Evolutionary conservation across 2,888 invertebrate species (phyloP).

Genomic region (Eustalomyia histrio): DNA sequence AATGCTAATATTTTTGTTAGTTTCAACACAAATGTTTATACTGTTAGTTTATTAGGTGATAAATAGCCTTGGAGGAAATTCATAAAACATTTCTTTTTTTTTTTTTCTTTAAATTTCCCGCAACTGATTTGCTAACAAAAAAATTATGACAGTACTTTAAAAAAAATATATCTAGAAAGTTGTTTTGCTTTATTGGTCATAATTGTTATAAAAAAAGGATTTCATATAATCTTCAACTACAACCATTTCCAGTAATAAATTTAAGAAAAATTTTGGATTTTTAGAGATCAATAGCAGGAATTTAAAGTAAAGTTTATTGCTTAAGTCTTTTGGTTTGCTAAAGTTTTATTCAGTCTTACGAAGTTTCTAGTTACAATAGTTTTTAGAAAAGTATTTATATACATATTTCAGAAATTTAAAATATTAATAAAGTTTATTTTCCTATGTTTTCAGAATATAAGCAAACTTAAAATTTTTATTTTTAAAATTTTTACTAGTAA

Average conservation of each 20-base stretch:
- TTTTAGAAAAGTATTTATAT: too few species aligned
- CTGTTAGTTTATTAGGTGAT: constrained; percentile 62
- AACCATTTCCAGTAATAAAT: too few species aligned
- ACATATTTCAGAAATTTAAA: too few species aligned
- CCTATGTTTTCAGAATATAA: too few species aligned
- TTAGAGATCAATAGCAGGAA: too few species aligned
- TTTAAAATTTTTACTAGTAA: too few species aligned
- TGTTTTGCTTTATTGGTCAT: background rate
- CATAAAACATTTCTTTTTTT: constrained; percentile 14
- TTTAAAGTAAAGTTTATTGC: background rate
- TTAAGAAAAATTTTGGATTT: too few species aligned
- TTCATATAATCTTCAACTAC: too few species aligned
- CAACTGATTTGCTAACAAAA: constrained; percentile 35
- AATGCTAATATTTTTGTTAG: constrained; percentile 30
- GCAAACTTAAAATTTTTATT: too few species aligned
- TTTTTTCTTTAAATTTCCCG: constrained; percentile 34
- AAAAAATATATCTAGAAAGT: background rate
- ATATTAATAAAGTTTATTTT: too few species aligned
- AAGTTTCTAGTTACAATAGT: too few species aligned
- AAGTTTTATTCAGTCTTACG: background rate
- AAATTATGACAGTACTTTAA: constrained; percentile 31
- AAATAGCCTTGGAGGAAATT: constrained; percentile 58
- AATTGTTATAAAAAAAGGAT: background rate
- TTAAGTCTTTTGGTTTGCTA: background rate
- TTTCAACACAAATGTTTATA: constrained; percentile 50